Evolutionary conservation across 2,888 invertebrate genomes (phyloP), one percentile per base, ranked within the genome.

Genomic region (Drosophila antonietae): DNA sequence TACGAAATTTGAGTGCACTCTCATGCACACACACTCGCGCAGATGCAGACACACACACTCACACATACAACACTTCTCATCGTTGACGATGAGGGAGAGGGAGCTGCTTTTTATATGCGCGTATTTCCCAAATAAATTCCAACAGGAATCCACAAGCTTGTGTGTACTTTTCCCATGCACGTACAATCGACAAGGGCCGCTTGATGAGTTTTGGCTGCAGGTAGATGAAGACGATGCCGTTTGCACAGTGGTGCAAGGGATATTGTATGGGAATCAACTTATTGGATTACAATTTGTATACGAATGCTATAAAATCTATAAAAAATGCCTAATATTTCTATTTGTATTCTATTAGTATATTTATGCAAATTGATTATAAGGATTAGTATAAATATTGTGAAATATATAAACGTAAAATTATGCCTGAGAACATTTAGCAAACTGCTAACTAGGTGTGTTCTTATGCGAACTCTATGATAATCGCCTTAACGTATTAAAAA

Each of bases 151-250:
- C 81, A 78, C 83, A 80, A 82, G 82, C 80, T 81, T 87, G 84
- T 90, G 89, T 91, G 90, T 91, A 89, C 90, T 90, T 91, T 91
- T 91, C 91, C 92, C 92, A 91, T 91, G 83, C 81, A 85, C 76
- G 87, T 89, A 90, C 90, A 85, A 85, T 84, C 89, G 89, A 85
- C 88, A 82, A 85, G 88, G 88, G 85, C 88, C 88, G 90, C 85
- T 84, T 84, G 84, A 84, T 84, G 84, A 84, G 84, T 89, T 83
- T 83, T 73, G 87, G 83, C 73, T 84, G 89, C 89, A 84, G 89
- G 84, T 84, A 84, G 84, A 80, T 81, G 87, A 86, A 80, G 84
- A 75, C 69, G 61, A 76, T 62, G 61, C 46, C 46, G 70, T 41
- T 46, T 58, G 80, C 87, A 84, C 89, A 70, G 84, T 84, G 84